Evolutionary conservation across 2,888 invertebrate genomes (phyloP), one percentile per base, ranked within the genome.

Genomic region (Hemithea aestivaria): DNA sequence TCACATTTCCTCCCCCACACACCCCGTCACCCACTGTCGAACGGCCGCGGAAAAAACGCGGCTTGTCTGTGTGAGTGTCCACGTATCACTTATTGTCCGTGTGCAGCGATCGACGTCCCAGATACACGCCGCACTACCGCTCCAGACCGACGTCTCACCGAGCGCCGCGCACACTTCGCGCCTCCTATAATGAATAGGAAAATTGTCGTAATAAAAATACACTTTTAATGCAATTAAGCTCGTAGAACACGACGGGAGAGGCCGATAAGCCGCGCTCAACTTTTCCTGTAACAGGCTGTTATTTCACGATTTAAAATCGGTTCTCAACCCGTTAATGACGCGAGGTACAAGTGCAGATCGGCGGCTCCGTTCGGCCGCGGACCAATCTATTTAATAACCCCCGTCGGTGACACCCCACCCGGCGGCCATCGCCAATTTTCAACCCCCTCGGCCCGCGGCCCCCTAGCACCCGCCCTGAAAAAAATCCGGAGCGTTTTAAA

Each of bases 321-420:
- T 84, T 79, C 85, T 85, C 85, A 82, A 80, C 77, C 82, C 84
- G 85, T 85, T 87, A 87, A 87, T 87, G 85, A 87, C 82, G 85
- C 85, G 83, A 83, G 68, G 83, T 81, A 87, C 84, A 85, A 85
- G 85, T 85, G 84, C 83, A 84, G 84, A 84, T 85, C 85, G 85
- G 76, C 81, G 81, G 80, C 84, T 81, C 81, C 82, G 83, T 85
- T 84, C 84, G 87, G 84, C 84, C 87, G 85, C 87, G 87, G 87
- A 85, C 87, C 88, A 88, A 88, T 88, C 88, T 88, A 88, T 88
- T 88, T 87, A 88, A 87, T 85, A 87, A 85, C 85, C 85, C 85
- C 85, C 84, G 77, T 72, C 80, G 79, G 85, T 85, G 85, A 84
- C 85, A 85, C 87, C 85, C 87, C 84, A 68, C 79, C 83, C 81